A percentile compares a stretch with the other conserved stretches of the same genome.
Conservation (phyloP, 2,113 vertebrate genomes). For the Urocitellus parryii region DNA sequence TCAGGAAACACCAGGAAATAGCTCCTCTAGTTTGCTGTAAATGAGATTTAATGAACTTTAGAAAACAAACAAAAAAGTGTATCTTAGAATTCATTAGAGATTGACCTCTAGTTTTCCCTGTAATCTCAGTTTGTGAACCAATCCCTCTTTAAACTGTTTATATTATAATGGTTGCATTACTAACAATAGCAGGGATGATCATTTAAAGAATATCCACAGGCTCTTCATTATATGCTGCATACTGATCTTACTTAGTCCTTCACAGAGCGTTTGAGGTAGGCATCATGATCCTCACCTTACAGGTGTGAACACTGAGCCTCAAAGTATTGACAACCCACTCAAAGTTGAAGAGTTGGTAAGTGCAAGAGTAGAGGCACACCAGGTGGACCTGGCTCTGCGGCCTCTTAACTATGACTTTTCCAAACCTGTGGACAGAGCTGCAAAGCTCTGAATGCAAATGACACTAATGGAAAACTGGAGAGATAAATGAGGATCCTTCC, state of each 20-base stretch:
- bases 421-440: not conserved
- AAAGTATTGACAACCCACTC: too few species aligned
- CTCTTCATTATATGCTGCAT: not conserved
- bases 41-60: conserved; percentile 52
- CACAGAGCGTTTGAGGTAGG: not conserved
- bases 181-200: not conserved
- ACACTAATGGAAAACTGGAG: not conserved
- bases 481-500: not conserved
- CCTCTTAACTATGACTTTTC: not conserved
- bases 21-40: not conserved
- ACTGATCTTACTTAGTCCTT: not conserved
- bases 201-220: not conserved
- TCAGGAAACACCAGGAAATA: not conserved
- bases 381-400: not conserved
- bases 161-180: not conserved
- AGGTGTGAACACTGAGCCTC: not conserved
- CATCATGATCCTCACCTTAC: not conserved
- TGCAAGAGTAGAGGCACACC: not conserved
- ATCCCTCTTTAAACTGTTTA: not conserved
- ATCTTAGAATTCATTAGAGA: not conserved
- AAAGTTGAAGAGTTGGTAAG: not conserved
- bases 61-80: conserved; percentile 24
- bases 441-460: not conserved
- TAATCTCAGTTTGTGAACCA: not conserved
- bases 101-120: not conserved